Base-by-base conservation (phyloP, 2,888 invertebrate genomes). In the Amiota minor region DNA sequence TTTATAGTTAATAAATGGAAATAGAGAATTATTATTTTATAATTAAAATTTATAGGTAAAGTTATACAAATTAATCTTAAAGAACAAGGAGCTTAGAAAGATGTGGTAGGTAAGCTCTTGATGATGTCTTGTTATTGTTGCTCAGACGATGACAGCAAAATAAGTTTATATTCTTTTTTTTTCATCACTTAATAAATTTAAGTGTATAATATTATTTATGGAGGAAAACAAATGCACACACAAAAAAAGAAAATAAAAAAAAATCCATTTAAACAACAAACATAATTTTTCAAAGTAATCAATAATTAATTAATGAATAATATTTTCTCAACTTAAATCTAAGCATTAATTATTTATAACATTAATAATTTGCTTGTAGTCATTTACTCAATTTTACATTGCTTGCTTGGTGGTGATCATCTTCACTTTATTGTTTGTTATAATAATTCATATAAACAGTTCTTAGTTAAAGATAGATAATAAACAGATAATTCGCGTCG, bases 311-410 rank as follows among this genome's bases (percentile, higher is more conserved):
- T 56, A 56, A 56, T 56, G 2, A 56, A 56, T 56, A 56, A 56
- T 56, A 64, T 18, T n/a, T 56, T 56, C 14, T 18, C 18, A 16
- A 56, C 83, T 78, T 77, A 86, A 80, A 70, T 75, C 80, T 84
- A 81, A 77, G 74, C 80, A 86, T 80, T 78, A 50, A 49, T 67
- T 67, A 35, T 35, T 35, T 35, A 67, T 67, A 67, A 67, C 67
- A 67, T 65, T 23, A 16, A 49, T 50, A 47, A 16, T 10, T 11
- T n/a, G 11, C 18, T 14, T 50, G 50, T 49, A 50, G 18, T 16
- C 14, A 9, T n/a, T 59, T 14, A 35, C 10, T 67, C 45, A 67
- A 67, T 12, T 50, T 86, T 81, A 83, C 81, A 81, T 74, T 67
- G 69, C 75, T 61, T 73, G 20, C 20, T 35, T 35, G 35, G 35